phyloP scores from a whole-genome alignment of 2,113 vertebrate species.

The Paradisaea rubra region DNA sequence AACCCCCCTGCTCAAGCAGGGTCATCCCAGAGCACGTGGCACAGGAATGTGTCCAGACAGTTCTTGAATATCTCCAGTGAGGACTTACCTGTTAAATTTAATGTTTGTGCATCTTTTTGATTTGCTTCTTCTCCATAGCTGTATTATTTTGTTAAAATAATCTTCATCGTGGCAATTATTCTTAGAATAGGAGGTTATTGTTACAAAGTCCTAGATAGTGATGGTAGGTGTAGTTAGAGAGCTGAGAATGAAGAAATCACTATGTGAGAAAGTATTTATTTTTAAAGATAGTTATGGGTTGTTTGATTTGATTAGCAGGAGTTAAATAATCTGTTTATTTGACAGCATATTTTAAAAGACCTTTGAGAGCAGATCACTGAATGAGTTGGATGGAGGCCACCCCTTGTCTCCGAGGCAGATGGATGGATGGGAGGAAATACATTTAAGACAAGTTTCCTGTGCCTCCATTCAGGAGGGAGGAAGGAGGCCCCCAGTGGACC shows the following conservation, averaged over 20 bases:
- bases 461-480: background rate
- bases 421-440: background rate
- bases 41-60: background rate
- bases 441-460: slow-evolving; percentile 25
- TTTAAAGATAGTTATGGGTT: background rate
- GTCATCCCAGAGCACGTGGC: background rate
- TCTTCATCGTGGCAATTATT: background rate
- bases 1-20: background rate
- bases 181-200: background rate
- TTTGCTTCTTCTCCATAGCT: background rate
- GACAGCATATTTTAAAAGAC: slow-evolving; percentile 31
- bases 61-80: background rate
- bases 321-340: slow-evolving; percentile 46
- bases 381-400: slow-evolving; percentile 25
- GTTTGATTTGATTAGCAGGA: slow-evolving; percentile 23
- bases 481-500: background rate
- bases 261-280: background rate
- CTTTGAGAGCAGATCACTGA: slow-evolving; percentile 2
- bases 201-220: background rate
- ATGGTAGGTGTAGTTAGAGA: background rate
- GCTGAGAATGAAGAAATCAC: background rate
- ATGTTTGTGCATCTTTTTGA: background rate
- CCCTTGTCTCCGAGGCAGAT: background rate
- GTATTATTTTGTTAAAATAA: background rate
- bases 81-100: background rate